These are phyloP conservation scores for Deilephila porcellus DNA, from an alignment of 2,888 invertebrate genomes.

Conservation along the genomic window DNA sequence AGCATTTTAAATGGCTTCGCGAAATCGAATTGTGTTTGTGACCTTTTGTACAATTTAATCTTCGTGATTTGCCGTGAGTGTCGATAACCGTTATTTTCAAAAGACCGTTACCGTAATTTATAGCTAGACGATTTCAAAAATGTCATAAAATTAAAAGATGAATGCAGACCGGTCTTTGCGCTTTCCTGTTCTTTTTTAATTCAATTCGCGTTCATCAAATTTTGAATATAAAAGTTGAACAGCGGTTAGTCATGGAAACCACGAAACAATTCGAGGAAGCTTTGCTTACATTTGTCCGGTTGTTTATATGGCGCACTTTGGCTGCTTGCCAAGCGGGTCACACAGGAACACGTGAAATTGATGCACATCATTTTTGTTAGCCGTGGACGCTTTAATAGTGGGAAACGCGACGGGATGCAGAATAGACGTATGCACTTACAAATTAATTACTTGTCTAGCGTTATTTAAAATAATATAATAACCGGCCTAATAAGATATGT, in stretches of 20 bases:
- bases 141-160: background rate
- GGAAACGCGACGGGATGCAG: background rate
- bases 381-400: background rate
- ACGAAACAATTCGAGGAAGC: slow-evolving; percentile 44
- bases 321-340: slow-evolving; percentile 75
- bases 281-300: slow-evolving; percentile 35
- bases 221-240: background rate
- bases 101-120: background rate
- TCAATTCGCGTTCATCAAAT: background rate
- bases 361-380: slow-evolving; percentile 12
- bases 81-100: background rate
- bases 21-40: slow-evolving; percentile 10
- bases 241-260: slow-evolving; percentile 25
- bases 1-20: background rate
- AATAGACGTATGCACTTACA: background rate
- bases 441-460: no score
- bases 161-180: background rate
- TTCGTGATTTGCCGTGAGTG: background rate
- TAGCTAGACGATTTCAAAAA: slow-evolving; percentile 1
- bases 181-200: background rate
- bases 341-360: slow-evolving; percentile 52
- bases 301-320: slow-evolving; percentile 61
- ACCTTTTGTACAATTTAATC: slow-evolving; percentile 7
- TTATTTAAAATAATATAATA: no score
- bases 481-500: no score